Conservation (phyloP, 2,888 invertebrate species). For the Eumacrocentrus americanus region DNA sequence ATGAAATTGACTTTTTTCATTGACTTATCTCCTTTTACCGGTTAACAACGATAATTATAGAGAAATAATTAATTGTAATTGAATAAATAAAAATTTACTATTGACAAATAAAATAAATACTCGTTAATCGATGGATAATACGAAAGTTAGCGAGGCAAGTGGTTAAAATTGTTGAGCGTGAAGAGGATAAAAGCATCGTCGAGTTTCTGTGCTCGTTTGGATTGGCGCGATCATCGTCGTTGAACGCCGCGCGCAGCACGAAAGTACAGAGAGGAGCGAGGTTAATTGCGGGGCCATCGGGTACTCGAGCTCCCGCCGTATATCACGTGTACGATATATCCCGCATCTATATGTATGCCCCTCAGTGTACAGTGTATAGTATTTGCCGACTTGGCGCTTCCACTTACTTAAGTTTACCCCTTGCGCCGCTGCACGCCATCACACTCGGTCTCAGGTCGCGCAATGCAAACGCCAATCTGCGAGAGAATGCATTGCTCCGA, state of each 20-base stretch:
- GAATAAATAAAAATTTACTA: not conserved
- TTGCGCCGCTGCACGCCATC: not conserved
- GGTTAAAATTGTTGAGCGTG: not conserved
- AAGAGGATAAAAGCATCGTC: not conserved
- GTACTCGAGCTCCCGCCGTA: constrained; percentile 28
- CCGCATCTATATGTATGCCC: constrained; percentile 1
- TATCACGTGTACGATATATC: constrained; percentile 18
- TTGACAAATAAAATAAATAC: not conserved
- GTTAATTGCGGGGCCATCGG: constrained; percentile 42
- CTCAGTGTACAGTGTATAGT: constrained; percentile 15
- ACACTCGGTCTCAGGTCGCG: too few species aligned
- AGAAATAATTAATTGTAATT: too few species aligned
- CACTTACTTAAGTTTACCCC: constrained; percentile 20
- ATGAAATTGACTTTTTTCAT: too few species aligned
- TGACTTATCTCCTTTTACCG: too few species aligned
- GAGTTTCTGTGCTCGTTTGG: not conserved
- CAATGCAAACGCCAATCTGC: constrained; percentile 31
- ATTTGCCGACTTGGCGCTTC: constrained; percentile 27
- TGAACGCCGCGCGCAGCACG: constrained; percentile 15
- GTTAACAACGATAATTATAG: too few species aligned
- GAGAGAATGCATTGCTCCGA: constrained; percentile 32
- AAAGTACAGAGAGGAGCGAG: constrained; percentile 37
- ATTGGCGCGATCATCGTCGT: not conserved
- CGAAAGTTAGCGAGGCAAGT: not conserved
- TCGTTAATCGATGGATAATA: not conserved